phyloP scores from a whole-genome alignment of 2,888 invertebrate genomes.

The Matsumyia berberina region DNA sequence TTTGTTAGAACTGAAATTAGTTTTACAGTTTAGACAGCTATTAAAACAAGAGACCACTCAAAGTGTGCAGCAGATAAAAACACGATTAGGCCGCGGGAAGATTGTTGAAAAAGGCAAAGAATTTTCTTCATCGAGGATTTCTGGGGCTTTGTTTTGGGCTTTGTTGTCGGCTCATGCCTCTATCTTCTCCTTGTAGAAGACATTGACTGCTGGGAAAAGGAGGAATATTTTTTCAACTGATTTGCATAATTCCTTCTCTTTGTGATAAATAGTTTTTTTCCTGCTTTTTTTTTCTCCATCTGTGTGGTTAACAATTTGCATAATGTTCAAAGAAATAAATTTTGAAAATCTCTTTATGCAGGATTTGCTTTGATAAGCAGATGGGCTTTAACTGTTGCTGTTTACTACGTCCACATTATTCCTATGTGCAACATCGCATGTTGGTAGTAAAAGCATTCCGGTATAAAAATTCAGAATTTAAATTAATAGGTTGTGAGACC shows the following conservation, averaged over 20 bases:
- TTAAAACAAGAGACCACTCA: slow-evolving; percentile 56
- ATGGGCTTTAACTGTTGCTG: neutral
- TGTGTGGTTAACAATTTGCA: neutral
- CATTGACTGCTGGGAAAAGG: slow-evolving; percentile 12
- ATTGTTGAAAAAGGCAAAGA: neutral
- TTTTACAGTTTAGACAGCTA: slow-evolving; percentile 42
- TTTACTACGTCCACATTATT: slow-evolving; percentile 14
- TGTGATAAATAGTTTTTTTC: slow-evolving; percentile 7
- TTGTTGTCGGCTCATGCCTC: slow-evolving; percentile 21
- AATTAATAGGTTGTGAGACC: slow-evolving; percentile 20
- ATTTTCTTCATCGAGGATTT: slow-evolving; percentile 10
- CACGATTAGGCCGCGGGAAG: neutral
- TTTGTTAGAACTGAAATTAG: slow-evolving; percentile 46
- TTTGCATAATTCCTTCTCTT: slow-evolving; percentile 14
- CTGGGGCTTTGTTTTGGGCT: slow-evolving; percentile 21
- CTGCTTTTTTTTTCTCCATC: too few species aligned
- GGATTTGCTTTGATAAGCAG: slow-evolving; percentile 5
- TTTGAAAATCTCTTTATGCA: slow-evolving; percentile 10
- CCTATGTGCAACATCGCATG: slow-evolving; percentile 1
- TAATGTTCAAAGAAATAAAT: slow-evolving; percentile 30
- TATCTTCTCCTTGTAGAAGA: slow-evolving; percentile 1
- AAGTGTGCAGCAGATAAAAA: slow-evolving; percentile 17
- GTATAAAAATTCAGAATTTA: neutral
- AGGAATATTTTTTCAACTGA: slow-evolving; percentile 16
- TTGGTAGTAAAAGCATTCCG: neutral